Evolutionary conservation across 1,140 invertebrate genomes (phyloP).

Genomic region (Potamilus streckersoni): DNA sequence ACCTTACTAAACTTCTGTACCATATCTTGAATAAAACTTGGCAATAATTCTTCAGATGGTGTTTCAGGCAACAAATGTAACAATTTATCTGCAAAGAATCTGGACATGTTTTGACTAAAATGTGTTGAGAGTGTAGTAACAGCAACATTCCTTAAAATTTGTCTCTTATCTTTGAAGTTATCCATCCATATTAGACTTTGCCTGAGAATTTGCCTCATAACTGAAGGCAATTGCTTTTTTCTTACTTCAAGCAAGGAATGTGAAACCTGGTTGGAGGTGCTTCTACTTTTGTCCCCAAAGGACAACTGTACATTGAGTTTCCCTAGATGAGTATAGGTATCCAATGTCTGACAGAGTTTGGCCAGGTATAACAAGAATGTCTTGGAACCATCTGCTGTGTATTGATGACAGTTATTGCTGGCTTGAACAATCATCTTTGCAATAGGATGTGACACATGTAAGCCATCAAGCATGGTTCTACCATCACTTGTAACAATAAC

Average conservation of each 20-base stretch:
- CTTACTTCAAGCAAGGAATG: background rate
- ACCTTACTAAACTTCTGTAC: constrained; percentile 8
- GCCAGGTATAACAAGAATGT: constrained; percentile 45
- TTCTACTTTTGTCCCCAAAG: background rate
- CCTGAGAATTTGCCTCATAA: background rate
- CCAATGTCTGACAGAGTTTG: constrained; percentile 27
- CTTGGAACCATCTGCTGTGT: constrained; percentile 44
- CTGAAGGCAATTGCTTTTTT: background rate
- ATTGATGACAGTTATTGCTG: constrained; percentile 9
- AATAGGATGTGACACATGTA: constrained; percentile 41
- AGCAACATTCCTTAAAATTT: constrained; percentile 4
- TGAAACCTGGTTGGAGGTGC: background rate
- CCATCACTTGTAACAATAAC: constrained; percentile 45
- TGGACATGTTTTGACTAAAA: constrained; percentile 8
- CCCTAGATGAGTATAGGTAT: constrained; percentile 7
- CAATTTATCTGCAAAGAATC: constrained; percentile 3
- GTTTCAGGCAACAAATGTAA: constrained; percentile 1
- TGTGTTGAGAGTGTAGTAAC: constrained; percentile 9
- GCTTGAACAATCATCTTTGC: constrained; percentile 33
- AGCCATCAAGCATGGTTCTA: constrained; percentile 34
- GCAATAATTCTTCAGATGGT: no score
- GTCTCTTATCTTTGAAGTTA: background rate
- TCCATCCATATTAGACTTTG: background rate
- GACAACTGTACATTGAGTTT: background rate
- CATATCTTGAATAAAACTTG: background rate